These are phyloP conservation scores for Peromyscus maniculatus DNA, from an alignment of 2,113 vertebrate species.

Conservation along the genomic window DNA sequence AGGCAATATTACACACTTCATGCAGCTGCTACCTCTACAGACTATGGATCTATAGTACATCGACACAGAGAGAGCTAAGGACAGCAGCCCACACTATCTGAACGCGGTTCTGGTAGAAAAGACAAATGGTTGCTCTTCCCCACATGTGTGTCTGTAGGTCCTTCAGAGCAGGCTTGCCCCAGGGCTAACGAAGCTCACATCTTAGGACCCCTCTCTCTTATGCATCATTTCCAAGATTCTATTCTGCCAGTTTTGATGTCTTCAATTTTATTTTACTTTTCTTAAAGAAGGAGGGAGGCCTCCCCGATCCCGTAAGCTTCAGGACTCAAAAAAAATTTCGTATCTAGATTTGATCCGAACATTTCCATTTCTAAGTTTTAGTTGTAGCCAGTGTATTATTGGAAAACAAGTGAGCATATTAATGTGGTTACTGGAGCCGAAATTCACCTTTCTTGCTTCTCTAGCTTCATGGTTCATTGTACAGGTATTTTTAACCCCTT, in stretches of 20 bases:
- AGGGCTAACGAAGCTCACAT: neutral
- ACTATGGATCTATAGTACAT: neutral
- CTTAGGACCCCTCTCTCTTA: neutral
- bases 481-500: conserved; percentile 2
- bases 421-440: neutral
- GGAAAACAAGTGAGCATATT: conserved; percentile 9
- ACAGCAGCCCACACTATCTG: neutral
- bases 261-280: conserved; percentile 6
- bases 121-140: neutral
- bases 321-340: neutral
- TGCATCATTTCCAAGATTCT: neutral
- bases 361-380: conserved; percentile 51
- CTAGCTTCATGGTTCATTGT: conserved; percentile 27
- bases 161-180: neutral
- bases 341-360: neutral
- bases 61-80: neutral
- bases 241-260: neutral
- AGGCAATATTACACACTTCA: neutral
- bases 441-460: conserved; percentile 33
- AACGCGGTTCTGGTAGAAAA: neutral
- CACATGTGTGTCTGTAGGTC: too few relatives aligned
- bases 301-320: neutral
- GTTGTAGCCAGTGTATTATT: neutral
- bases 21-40: neutral
- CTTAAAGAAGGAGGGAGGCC: neutral